phyloP scores from a whole-genome alignment of 2,888 invertebrate species.

The Minunthozetes semirufus region DNA sequence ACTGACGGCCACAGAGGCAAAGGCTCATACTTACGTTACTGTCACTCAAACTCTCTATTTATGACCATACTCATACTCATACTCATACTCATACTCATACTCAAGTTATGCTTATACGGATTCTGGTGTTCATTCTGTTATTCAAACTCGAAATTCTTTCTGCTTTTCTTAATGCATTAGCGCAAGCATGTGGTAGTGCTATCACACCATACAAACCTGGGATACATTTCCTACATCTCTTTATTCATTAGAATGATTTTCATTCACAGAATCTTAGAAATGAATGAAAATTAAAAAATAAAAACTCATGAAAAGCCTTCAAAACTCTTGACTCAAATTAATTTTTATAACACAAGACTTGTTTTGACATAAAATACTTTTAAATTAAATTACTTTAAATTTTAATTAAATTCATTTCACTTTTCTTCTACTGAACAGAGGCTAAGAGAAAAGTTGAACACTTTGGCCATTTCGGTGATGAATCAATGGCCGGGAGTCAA shows the following conservation, averaged over 20 bases:
- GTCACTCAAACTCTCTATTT: conserved; percentile 12
- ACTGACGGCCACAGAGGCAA: no score
- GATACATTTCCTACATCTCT: neutral
- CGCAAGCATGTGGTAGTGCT: neutral
- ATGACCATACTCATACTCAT: no score
- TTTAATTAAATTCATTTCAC: neutral
- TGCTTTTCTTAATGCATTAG: neutral
- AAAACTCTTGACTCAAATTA: neutral
- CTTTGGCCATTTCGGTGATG: conserved; percentile 90
- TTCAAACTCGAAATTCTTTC: neutral
- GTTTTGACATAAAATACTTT: neutral
- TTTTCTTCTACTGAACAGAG: conserved; percentile 58
- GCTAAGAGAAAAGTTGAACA: conserved; percentile 90
- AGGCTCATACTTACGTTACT: no score
- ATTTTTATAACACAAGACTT: neutral
- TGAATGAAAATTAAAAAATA: neutral
- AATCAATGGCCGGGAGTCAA: conserved; percentile 96
- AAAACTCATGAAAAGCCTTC: no score
- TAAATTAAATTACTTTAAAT: neutral
- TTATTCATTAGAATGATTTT: neutral
- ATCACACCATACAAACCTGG: no score
- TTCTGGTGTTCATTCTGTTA: no score
- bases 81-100: no score
- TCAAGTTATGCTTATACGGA: no score
- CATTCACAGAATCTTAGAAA: neutral